phyloP scores from a whole-genome alignment of 1,140 invertebrate genomes.

The Bombus breviceps region DNA sequence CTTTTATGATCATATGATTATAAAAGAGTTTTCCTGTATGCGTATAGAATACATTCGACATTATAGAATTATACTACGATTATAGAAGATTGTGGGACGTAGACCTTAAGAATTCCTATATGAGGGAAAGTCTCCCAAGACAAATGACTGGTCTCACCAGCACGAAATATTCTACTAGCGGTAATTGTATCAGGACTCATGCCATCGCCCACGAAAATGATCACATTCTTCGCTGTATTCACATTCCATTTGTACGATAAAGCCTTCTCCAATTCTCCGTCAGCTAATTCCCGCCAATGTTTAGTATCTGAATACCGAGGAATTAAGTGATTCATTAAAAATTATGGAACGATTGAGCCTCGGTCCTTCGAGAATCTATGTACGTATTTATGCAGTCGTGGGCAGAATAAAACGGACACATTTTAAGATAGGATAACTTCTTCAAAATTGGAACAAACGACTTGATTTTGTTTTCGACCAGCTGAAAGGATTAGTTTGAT shows the following conservation, averaged over 20 bases:
- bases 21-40: not conserved
- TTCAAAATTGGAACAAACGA: too few species aligned
- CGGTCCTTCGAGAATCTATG: too few species aligned
- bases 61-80: not conserved
- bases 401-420: too few species aligned
- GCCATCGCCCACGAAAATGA: slow-evolving; percentile 96
- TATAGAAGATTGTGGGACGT: not conserved
- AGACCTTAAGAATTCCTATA: slow-evolving; percentile 91
- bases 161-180: slow-evolving; percentile 89
- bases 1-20: not conserved
- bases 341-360: not conserved
- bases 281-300: slow-evolving; percentile 84
- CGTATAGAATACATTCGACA: not conserved
- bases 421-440: too few species aligned
- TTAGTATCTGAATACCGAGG: slow-evolving; percentile 78
- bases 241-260: slow-evolving; percentile 85
- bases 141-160: slow-evolving; percentile 87
- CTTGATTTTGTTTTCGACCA: too few species aligned
- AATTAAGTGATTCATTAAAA: not conserved
- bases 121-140: slow-evolving; percentile 93
- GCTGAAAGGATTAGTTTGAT: too few species aligned
- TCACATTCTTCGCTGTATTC: slow-evolving; percentile 92
- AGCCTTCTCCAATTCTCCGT: slow-evolving; percentile 85
- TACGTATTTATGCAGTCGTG: too few species aligned
- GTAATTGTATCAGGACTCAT: slow-evolving; percentile 96